These are phyloP conservation scores for Cirrhinus molitorella DNA, from an alignment of 2,797 vertebrate genomes.

Conservation along the genomic window DNA sequence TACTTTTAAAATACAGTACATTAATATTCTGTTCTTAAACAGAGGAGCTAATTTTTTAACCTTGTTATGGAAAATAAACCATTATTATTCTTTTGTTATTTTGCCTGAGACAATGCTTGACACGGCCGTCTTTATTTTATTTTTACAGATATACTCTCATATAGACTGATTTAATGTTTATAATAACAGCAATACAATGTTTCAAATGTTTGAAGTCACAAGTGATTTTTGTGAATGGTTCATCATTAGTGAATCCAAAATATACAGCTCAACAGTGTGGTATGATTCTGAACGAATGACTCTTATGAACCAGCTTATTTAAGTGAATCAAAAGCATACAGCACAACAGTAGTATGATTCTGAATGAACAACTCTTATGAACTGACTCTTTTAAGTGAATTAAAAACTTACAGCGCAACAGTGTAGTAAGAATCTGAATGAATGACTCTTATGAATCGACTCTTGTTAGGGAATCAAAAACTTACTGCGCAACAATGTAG, in stretches of 20 bases:
- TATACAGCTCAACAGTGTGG: neutral
- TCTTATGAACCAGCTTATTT: too few relatives aligned
- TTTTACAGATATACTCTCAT: neutral
- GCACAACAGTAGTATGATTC: neutral
- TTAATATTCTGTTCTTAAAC: neutral
- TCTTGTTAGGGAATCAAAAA: neutral
- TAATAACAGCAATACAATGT: neutral
- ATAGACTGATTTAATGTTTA: neutral
- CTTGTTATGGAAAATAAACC: neutral
- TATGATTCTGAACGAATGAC: too few relatives aligned
- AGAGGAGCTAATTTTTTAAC: neutral
- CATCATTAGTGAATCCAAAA: neutral
- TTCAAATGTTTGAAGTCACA: too few relatives aligned
- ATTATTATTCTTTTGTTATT: neutral
- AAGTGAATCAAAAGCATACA: neutral
- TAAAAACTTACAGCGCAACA: too few relatives aligned
- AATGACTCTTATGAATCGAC: neutral
- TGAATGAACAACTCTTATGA: neutral
- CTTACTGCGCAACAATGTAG: too few relatives aligned
- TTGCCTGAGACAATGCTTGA: neutral
- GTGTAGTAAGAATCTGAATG: too few relatives aligned
- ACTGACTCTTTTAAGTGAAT: neutral
- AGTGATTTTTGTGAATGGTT: neutral
- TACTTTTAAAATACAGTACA: neutral
- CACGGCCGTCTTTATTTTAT: too few relatives aligned